These are phyloP conservation scores for Agrilus cyanescens DNA, from an alignment of 2,888 invertebrate species.

Conservation along the genomic window DNA sequence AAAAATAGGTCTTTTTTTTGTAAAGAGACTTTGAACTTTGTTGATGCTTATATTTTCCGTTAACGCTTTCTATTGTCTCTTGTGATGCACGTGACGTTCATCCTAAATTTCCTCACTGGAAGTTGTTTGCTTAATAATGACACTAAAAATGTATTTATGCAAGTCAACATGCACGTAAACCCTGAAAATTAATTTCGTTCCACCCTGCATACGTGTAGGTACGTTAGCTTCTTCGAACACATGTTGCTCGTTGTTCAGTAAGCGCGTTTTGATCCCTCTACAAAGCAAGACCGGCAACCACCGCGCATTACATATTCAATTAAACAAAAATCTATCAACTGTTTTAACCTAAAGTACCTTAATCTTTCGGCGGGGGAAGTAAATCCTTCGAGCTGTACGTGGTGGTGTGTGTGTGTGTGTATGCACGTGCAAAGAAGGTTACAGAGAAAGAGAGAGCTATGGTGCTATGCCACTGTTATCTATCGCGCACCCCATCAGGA, in stretches of 20 bases:
- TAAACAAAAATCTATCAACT: constrained; percentile 56
- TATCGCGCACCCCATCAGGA: constrained; percentile 18
- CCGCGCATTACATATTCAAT: constrained; percentile 56
- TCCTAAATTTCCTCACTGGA: too few species aligned
- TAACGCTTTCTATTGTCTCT: too few species aligned
- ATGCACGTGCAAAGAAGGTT: too few species aligned
- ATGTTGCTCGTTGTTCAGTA: constrained; percentile 35
- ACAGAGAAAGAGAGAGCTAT: constrained; percentile 12
- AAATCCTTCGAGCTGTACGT: constrained; percentile 23
- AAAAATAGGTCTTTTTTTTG: too few species aligned
- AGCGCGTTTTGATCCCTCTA: constrained; percentile 30
- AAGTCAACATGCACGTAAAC: too few species aligned
- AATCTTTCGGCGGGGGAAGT: constrained; percentile 28
- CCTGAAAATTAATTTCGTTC: too few species aligned
- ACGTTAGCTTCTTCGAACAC: constrained; percentile 28
- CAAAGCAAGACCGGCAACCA: constrained; percentile 28
- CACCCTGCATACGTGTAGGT: too few species aligned
- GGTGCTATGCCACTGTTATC: constrained; percentile 10
- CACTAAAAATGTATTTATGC: too few species aligned
- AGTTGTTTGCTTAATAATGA: too few species aligned
- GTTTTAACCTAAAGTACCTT: constrained; percentile 37
- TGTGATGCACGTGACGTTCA: too few species aligned
- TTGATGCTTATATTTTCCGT: too few species aligned
- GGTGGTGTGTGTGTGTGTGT: background rate
- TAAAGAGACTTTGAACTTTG: too few species aligned